Conservation (phyloP, 2,113 vertebrate genomes). For the Ceyx melanurus region DNA sequence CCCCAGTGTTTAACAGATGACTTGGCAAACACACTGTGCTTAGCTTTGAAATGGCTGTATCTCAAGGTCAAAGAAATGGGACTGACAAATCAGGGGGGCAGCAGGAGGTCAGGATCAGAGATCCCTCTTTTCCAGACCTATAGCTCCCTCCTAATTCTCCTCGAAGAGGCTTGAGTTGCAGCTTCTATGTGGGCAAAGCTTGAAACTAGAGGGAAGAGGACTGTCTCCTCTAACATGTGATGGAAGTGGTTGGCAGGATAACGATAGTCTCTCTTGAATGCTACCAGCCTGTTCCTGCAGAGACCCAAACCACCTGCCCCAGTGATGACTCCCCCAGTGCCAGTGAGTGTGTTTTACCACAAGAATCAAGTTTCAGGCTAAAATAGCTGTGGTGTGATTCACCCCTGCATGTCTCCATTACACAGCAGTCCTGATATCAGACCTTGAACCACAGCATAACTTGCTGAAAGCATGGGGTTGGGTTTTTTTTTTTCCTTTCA, state of each 20-base stretch:
- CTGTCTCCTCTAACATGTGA: background rate
- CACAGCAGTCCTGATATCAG: background rate
- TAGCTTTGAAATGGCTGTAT: background rate
- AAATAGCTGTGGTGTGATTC: background rate
- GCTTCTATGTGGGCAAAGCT: background rate
- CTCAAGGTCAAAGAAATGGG: background rate
- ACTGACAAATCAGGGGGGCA: background rate
- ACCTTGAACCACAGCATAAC: accelerated
- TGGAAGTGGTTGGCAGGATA: accelerated
- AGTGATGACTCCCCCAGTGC: background rate
- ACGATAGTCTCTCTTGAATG: background rate
- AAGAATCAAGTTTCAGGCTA: background rate
- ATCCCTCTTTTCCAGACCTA: background rate
- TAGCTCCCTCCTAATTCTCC: background rate
- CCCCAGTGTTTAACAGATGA: background rate
- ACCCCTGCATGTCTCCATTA: background rate
- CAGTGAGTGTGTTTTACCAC: background rate
- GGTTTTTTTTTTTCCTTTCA: background rate
- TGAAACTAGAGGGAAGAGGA: background rate
- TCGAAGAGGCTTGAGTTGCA: background rate
- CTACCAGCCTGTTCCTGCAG: background rate
- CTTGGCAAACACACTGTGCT: background rate
- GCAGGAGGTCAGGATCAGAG: background rate
- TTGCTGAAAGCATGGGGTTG: background rate
- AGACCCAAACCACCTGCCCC: background rate